Conservation (phyloP, 2,888 invertebrate genomes). For the Chironomus riparius region DNA sequence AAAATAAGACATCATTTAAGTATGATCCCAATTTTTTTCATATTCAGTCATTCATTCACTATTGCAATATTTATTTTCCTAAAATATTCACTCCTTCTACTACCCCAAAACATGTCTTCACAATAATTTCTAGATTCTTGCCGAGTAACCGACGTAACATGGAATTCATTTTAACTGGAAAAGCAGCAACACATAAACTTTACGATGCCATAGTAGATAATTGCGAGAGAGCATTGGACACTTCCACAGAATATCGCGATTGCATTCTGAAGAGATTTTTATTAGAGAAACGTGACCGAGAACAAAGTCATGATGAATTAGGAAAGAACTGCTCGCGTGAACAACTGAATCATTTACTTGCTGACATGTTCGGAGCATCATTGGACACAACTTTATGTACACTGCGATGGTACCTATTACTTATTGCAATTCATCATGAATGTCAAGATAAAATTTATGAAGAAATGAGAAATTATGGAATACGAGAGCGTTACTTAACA, state of each 20-base stretch:
- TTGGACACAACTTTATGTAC: slow-evolving; percentile 75
- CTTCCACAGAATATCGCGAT: slow-evolving; percentile 38
- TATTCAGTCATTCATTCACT: not conserved
- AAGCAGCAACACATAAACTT: slow-evolving; percentile 59
- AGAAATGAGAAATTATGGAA: slow-evolving; percentile 42
- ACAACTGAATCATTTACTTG: slow-evolving; percentile 65
- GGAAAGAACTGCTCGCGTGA: slow-evolving; percentile 51
- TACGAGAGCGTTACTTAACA: slow-evolving; percentile 34
- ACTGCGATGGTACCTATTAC: slow-evolving; percentile 71
- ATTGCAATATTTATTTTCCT: not conserved
- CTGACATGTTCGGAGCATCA: slow-evolving; percentile 79
- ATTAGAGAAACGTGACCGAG: slow-evolving; percentile 48
- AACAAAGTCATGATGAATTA: slow-evolving; percentile 42
- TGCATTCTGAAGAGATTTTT: slow-evolving; percentile 58
- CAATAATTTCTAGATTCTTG: slow-evolving; percentile 33
- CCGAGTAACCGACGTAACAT: slow-evolving; percentile 56
- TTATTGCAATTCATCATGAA: slow-evolving; percentile 58
- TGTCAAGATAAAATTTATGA: slow-evolving; percentile 52
- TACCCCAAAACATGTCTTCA: not conserved
- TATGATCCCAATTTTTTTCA: too few species aligned
- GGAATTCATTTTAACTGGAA: slow-evolving; percentile 56
- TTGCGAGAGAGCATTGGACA: slow-evolving; percentile 26
- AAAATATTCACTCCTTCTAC: slow-evolving; percentile 1
- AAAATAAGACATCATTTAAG: too few species aligned
- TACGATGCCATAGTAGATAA: slow-evolving; percentile 59